Evolutionary conservation across 2,888 invertebrate genomes (phyloP), one percentile per base, ranked within the genome.

Genomic region (Synergus laeviventris): DNA sequence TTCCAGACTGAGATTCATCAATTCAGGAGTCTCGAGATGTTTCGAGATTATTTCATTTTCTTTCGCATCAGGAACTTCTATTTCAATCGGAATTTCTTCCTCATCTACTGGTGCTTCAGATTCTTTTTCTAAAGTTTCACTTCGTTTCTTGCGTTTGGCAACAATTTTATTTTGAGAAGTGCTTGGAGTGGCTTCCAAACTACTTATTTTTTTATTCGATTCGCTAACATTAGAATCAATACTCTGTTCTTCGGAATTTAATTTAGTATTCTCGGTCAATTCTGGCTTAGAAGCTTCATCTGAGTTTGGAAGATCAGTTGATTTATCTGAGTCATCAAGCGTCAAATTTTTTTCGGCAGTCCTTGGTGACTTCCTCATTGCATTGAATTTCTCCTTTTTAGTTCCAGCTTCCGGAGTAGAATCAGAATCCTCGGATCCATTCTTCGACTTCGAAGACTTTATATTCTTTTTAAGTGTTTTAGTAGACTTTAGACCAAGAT

Each of bases 281-380:
- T 82, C 24, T 49, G 11, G 8, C 8, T 73, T 16, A 18, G 1
- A 39, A 24, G 7, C 5, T 45, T 49, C n/a, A 39, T 73, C 54
- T 16, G 11, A 16, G 16, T 24, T 64, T 64, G 16, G 14, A 21
- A 12, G 12, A 38, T 21, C 59, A 59, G 24, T 24, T 11, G 18
- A 59, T 59, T 59, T 59, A 21, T 14, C 14, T 2, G 14, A 24
- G 7, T 24, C 14, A 3, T 81, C 80, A 11, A 61, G 11, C 24
- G 76, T 42, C 0, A 77, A 49, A 16, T 31, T 64, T 38, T 81
- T 88, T 1, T 86, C 86, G 0, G 79, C 73, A 24, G 82, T 88
- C 64, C 88, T 87, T 54, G 83, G 79, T 0, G 87, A 89, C 64
- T 88, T 89, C 70, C 86, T 86, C 66, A 85, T n/a, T 0, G 54